phyloP scores from a whole-genome alignment of 2,113 vertebrate species.

The Chiloscyllium plagiosum region DNA sequence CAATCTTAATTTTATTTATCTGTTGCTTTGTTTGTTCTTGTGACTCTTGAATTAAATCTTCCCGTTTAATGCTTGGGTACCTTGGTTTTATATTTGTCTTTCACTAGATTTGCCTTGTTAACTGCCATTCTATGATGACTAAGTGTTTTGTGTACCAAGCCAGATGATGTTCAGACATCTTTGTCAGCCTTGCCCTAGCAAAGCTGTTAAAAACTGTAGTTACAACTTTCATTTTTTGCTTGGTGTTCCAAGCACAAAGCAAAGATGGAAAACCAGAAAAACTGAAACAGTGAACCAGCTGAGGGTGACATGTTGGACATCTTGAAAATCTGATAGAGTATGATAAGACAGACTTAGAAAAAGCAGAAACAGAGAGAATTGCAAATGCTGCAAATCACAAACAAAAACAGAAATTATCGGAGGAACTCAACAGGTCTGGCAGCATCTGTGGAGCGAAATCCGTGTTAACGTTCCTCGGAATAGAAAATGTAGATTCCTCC shows the following conservation, averaged over 20 bases:
- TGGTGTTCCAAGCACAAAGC: background rate
- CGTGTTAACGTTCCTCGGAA: too few species aligned
- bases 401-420: too few species aligned
- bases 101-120: background rate
- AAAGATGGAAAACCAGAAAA: background rate
- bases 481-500: background rate
- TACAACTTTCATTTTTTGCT: background rate
- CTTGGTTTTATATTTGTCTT: background rate
- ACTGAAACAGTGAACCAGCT: background rate
- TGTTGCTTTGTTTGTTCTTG: background rate
- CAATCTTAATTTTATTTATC: background rate
- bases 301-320: background rate
- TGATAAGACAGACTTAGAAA: background rate
- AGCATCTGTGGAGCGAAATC: too few species aligned
- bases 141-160: background rate
- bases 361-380: too few species aligned
- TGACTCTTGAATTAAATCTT: background rate
- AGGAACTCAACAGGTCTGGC: too few species aligned
- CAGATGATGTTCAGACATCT: background rate
- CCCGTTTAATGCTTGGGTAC: background rate
- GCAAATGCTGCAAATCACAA: too few species aligned
- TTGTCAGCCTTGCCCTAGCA: background rate
- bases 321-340: background rate
- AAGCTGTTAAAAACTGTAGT: background rate
- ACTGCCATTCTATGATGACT: background rate